phyloP scores from a whole-genome alignment of 2,888 invertebrate species.

The Syritta pipiens region DNA sequence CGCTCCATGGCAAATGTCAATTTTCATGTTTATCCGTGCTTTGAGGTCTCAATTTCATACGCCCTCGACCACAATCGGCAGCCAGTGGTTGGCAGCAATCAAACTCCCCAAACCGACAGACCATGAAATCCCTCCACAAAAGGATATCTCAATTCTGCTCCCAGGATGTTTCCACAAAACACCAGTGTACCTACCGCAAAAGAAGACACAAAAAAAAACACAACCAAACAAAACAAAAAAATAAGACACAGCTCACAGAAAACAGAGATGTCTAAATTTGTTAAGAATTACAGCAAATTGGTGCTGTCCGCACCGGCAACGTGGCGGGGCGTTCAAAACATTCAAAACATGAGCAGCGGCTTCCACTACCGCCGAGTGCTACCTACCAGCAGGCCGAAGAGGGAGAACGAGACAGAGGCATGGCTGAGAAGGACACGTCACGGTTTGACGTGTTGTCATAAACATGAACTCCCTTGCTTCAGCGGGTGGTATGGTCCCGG shows the following conservation, averaged over 20 bases:
- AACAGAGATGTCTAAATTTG: slow-evolving; percentile 59
- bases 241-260: slow-evolving; percentile 1
- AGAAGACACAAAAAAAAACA: slow-evolving; percentile 16
- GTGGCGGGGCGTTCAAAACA: slow-evolving; percentile 40
- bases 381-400: slow-evolving; percentile 18
- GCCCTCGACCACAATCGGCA: slow-evolving; percentile 46
- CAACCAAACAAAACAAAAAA: slow-evolving; percentile 1
- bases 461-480: slow-evolving; percentile 66
- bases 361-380: slow-evolving; percentile 35
- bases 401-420: slow-evolving; percentile 49
- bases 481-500: slow-evolving; percentile 55
- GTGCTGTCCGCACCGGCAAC: slow-evolving; percentile 46
- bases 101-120: slow-evolving; percentile 50
- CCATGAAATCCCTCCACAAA: slow-evolving; percentile 61
- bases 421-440: slow-evolving; percentile 38
- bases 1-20: slow-evolving; percentile 1
- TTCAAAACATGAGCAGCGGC: not conserved
- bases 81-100: slow-evolving; percentile 30
- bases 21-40: not conserved
- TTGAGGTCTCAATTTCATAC: slow-evolving; percentile 52
- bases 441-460: slow-evolving; percentile 68
- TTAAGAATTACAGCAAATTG: slow-evolving; percentile 64
- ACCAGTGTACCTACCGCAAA: slow-evolving; percentile 49
- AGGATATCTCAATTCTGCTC: slow-evolving; percentile 33
- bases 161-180: slow-evolving; percentile 53